A percentile compares a stretch with the other conserved stretches of the same genome.
phyloP scores from a whole-genome alignment of 1,140 invertebrate species.

The Hesperophylax magnus region DNA sequence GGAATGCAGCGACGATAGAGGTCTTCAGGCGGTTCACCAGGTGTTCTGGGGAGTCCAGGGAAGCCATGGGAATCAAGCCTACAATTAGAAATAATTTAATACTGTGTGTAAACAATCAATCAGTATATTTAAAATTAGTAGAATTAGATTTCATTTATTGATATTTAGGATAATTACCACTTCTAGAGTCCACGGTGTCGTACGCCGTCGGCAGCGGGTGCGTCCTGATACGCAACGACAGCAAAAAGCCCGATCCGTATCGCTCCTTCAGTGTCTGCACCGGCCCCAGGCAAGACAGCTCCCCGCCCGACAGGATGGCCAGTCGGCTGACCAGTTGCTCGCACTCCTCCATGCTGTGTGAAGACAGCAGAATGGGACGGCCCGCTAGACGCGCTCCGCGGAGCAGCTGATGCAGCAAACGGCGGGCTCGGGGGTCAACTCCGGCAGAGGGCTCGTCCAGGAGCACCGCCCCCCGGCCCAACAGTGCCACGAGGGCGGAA shows the following conservation, averaged over 20 bases:
- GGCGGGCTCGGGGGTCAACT: constrained; percentile 80
- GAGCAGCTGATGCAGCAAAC: constrained; percentile 63
- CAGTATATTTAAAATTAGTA: too few species aligned
- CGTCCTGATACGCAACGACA: constrained; percentile 52
- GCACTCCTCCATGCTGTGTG: constrained; percentile 89
- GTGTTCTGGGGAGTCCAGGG: neutral
- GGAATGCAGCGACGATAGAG: constrained; percentile 57
- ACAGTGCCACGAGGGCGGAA: constrained; percentile 83
- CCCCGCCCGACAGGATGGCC: constrained; percentile 87
- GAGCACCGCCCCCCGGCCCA: constrained; percentile 77
- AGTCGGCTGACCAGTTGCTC: constrained; percentile 83
- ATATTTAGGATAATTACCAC: constrained; percentile 10
- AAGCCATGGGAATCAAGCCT: constrained; percentile 1
- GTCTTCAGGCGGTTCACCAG: constrained; percentile 59
- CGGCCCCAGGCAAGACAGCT: constrained; percentile 73
- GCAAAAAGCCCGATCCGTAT: constrained; percentile 71
- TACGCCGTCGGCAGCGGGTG: neutral
- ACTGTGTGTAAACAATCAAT: neutral
- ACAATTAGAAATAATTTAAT: neutral
- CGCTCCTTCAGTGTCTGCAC: constrained; percentile 71
- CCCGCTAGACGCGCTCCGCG: constrained; percentile 60
- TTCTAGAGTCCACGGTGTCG: constrained; percentile 16
- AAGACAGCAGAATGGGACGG: constrained; percentile 68
- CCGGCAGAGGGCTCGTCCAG: constrained; percentile 83
- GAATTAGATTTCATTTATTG: neutral